These are phyloP conservation scores for Ceramica pisi DNA, from an alignment of 2,888 invertebrate species.

Conservation along the genomic window DNA sequence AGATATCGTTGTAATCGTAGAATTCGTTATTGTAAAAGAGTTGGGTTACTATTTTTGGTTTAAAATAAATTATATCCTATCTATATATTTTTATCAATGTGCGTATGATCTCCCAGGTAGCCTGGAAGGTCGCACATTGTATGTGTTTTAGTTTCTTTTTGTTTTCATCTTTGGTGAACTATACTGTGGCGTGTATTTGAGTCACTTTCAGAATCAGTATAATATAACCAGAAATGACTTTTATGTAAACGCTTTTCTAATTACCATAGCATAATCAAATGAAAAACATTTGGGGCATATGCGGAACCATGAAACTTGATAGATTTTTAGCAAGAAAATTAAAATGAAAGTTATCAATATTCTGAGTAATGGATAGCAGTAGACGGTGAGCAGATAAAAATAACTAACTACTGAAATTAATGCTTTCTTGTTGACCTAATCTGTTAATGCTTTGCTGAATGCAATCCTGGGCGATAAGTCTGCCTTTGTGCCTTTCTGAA, in stretches of 20 bases:
- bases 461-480: too few relatives aligned
- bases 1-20: too few relatives aligned
- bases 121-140: too few relatives aligned
- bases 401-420: conserved; percentile 18
- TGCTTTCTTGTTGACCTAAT: conserved; percentile 12
- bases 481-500: too few relatives aligned
- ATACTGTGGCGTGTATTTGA: too few relatives aligned
- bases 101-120: too few relatives aligned
- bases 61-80: too few relatives aligned
- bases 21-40: too few relatives aligned
- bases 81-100: too few relatives aligned
- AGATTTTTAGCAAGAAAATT: conserved; percentile 22
- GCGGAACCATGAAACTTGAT: conserved; percentile 4
- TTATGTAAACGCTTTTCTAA: neutral
- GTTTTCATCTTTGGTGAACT: too few relatives aligned
- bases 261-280: neutral
- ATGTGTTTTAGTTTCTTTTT: too few relatives aligned
- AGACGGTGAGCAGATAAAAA: conserved; percentile 32
- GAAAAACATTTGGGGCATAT: neutral
- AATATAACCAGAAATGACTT: neutral
- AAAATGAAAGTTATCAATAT: conserved; percentile 34
- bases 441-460: neutral
- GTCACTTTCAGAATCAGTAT: neutral
- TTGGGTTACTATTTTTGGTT: too few relatives aligned
- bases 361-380: conserved; percentile 24